Evolutionary conservation across 2,113 vertebrate species (phyloP).

Genomic region (Brachirus orientalis): DNA sequence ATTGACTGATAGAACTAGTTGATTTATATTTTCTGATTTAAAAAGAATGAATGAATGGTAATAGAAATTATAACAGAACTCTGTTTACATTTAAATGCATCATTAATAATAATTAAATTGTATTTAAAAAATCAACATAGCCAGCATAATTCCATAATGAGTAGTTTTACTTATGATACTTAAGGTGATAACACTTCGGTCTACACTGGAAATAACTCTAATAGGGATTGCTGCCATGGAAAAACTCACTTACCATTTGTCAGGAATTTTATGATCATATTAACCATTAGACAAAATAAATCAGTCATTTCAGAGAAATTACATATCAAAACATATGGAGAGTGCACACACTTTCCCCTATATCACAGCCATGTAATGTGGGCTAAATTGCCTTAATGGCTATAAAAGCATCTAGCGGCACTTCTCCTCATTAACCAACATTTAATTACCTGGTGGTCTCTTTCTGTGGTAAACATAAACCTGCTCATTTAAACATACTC

Average conservation of each 20-base stretch:
- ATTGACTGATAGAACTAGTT: too few species aligned
- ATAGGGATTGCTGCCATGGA: neutral
- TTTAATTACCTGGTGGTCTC: conserved; percentile 59
- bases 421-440: conserved; percentile 43
- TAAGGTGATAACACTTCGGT: too few species aligned
- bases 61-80: neutral
- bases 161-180: neutral
- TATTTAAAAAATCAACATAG: neutral
- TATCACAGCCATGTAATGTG: conserved; percentile 36
- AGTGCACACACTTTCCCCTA: conserved; percentile 1
- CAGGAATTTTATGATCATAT: neutral
- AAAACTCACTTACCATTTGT: neutral
- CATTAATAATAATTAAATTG: neutral
- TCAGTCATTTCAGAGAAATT: conserved; percentile 27
- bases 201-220: too few species aligned
- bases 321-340: conserved; percentile 22
- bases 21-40: too few species aligned
- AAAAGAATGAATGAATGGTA: neutral
- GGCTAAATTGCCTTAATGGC: conserved; percentile 43
- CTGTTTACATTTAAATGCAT: too few species aligned
- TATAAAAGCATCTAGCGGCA: conserved; percentile 48
- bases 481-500: conserved; percentile 19
- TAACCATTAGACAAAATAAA: neutral
- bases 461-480: conserved; percentile 37
- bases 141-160: neutral